Percentiles rank a stretch among this genome's conserved stretches.
phyloP scores from a whole-genome alignment of 2,113 vertebrate species.

The Myotis brandtii region DNA sequence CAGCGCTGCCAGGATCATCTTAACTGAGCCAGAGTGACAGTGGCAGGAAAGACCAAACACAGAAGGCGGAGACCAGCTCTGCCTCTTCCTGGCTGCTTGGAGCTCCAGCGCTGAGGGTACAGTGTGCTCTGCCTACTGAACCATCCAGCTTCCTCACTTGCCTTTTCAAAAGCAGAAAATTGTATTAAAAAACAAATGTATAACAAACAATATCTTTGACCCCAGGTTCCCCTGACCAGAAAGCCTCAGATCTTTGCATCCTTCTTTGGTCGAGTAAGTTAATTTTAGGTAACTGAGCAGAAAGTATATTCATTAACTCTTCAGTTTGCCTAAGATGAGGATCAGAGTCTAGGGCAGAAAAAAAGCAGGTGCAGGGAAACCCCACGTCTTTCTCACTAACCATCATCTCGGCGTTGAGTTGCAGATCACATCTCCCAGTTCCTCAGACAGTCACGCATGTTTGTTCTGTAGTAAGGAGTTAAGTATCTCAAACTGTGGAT shows the following conservation, averaged over 20 bases:
- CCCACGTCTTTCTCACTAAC: background rate
- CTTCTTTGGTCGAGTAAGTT: background rate
- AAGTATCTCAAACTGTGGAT: background rate
- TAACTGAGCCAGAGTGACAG: background rate
- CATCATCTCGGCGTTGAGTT: constrained; percentile 51
- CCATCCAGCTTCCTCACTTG: fast-evolving
- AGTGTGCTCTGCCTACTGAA: background rate
- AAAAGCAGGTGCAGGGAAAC: background rate
- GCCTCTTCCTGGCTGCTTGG: background rate
- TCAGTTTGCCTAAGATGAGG: constrained; percentile 57
- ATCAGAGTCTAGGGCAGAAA: constrained; percentile 48
- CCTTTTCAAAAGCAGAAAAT: constrained; percentile 7
- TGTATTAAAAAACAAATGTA: background rate
- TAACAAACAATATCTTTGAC: background rate
- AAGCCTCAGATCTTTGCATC: background rate
- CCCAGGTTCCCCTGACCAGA: background rate
- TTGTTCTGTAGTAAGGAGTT: constrained; percentile 64
- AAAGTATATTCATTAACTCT: constrained; percentile 25
- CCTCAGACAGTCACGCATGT: background rate
- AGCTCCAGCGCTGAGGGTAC: background rate
- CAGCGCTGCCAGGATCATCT: background rate
- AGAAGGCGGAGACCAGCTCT: background rate
- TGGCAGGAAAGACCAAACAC: background rate
- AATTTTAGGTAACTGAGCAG: constrained; percentile 60
- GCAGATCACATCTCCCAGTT: constrained; percentile 55